A percentile compares a stretch with the other conserved stretches of the same genome.
Evolutionary conservation across 1,140 invertebrate genomes (phyloP).

Genomic region (Drosophila mayri): DNA sequence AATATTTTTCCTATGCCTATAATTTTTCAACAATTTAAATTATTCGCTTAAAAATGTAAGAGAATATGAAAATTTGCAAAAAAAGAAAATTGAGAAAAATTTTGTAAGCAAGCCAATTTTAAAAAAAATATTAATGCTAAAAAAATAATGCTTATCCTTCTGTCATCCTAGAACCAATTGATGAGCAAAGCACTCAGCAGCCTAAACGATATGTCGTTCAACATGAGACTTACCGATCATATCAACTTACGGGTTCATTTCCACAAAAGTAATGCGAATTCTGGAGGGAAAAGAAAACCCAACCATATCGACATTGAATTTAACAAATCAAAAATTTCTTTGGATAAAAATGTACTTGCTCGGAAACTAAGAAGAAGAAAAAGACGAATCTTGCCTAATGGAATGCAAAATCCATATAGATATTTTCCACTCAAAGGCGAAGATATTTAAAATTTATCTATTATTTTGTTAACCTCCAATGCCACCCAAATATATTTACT

Average conservation of each 20-base stretch:
- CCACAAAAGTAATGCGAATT: not conserved
- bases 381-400: constrained; percentile 8
- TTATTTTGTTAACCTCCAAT: not conserved
- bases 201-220: constrained; percentile 22
- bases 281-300: not conserved
- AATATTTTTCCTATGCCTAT: not conserved
- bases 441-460: constrained; percentile 16
- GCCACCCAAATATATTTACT: too few species aligned
- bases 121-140: not conserved
- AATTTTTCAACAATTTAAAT: not conserved
- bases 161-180: constrained; percentile 9
- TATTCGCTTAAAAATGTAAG: not conserved
- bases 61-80: not conserved
- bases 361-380: not conserved
- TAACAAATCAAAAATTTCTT: constrained; percentile 6
- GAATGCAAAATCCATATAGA: constrained; percentile 17
- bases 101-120: constrained; percentile 22
- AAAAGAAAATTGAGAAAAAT: constrained; percentile 9
- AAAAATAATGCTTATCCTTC: too few species aligned
- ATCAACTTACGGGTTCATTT: constrained; percentile 18
- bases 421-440: constrained; percentile 51
- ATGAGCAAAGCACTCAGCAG: not conserved
- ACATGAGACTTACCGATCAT: constrained; percentile 30
- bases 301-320: constrained; percentile 44
- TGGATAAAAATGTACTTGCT: not conserved